Evolutionary conservation across 2,113 vertebrate species (phyloP).

Genomic region (Clarias macrocephalus): DNA sequence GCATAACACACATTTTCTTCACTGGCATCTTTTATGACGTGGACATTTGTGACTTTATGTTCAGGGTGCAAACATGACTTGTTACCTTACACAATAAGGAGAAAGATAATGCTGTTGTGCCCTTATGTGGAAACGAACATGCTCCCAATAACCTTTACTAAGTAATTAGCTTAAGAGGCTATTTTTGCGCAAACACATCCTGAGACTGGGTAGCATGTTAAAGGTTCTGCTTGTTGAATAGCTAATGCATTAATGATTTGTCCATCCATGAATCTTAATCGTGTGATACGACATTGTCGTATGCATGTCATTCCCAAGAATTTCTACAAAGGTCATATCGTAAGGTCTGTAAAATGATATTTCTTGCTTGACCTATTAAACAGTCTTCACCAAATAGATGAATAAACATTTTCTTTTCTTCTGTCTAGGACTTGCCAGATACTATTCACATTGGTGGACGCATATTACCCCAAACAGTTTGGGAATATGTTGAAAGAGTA

Average conservation of each 20-base stretch:
- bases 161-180: background rate
- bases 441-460: conserved; percentile 94
- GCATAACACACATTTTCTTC: background rate
- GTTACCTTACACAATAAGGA: background rate
- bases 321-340: background rate
- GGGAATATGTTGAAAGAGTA: conserved; percentile 95
- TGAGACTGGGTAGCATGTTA: background rate
- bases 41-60: too few relatives aligned
- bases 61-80: background rate
- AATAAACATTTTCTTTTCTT: conserved; percentile 23
- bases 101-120: background rate
- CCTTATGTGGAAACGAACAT: background rate
- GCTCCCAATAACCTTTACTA: background rate
- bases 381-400: background rate
- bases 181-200: background rate
- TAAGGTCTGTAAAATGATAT: background rate
- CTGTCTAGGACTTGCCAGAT: conserved; percentile 89
- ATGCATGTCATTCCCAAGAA: background rate
- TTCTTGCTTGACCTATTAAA: background rate
- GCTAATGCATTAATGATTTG: background rate
- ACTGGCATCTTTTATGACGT: background rate
- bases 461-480: conserved; percentile 92
- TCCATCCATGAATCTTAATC: background rate
- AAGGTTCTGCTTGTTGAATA: background rate
- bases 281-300: background rate